Conservation (phyloP, 2,888 invertebrate genomes). For the Uropetala carovei region DNA sequence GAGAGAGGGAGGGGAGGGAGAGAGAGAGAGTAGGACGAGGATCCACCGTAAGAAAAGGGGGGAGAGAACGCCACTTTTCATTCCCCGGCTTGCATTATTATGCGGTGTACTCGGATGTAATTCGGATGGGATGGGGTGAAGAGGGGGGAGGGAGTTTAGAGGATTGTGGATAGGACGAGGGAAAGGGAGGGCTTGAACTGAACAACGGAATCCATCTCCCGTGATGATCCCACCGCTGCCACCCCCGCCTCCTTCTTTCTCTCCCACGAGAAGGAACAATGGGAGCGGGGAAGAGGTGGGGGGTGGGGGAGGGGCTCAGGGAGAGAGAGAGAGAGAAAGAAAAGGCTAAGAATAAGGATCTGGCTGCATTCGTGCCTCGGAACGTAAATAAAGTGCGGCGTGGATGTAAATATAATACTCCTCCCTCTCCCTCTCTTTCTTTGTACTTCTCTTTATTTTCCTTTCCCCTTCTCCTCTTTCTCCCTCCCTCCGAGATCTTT, state of each 20-base stretch:
- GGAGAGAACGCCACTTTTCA: conserved; percentile 22
- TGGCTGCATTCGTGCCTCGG: conserved; percentile 3
- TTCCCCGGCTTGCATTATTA: conserved; percentile 34
- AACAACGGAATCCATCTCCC: conserved; percentile 36
- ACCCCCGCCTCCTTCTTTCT: no score
- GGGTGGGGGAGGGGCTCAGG: not conserved
- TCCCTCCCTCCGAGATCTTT: not conserved
- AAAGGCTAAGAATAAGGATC: conserved; percentile 2
- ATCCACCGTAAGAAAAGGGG: not conserved
- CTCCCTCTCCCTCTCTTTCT: not conserved
- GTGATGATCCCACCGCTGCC: not conserved
- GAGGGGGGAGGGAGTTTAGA: not conserved
- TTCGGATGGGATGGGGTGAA: not conserved
- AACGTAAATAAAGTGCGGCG: conserved; percentile 10
- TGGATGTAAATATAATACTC: conserved; percentile 2
- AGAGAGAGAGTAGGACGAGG: not conserved
- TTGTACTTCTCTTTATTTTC: not conserved
- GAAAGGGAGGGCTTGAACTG: not conserved
- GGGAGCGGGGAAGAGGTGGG: not conserved
- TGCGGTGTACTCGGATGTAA: conserved; percentile 51
- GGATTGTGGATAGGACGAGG: not conserved
- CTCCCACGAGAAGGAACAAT: not conserved
- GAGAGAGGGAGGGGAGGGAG: not conserved
- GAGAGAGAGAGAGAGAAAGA: not conserved
- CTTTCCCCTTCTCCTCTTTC: not conserved